These are phyloP conservation scores for Pheosia tremula DNA, from an alignment of 2,888 invertebrate species.

Conservation along the genomic window DNA sequence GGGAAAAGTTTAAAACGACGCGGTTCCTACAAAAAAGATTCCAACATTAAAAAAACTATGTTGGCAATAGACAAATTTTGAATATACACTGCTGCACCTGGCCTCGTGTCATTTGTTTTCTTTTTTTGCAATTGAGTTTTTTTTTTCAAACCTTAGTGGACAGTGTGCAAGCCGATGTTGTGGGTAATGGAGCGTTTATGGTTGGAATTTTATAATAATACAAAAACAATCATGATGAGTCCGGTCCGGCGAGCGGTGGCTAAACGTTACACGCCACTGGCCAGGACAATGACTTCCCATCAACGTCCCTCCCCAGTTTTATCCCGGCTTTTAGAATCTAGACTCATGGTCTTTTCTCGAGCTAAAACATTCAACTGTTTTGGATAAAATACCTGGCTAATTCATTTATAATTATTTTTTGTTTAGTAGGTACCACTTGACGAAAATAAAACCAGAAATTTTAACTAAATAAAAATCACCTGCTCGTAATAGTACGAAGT, in stretches of 20 bases:
- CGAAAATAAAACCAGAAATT: too few relatives aligned
- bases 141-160: conserved; percentile 36
- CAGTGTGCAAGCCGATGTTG: conserved; percentile 27
- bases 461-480: too few relatives aligned
- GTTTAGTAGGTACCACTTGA: too few relatives aligned
- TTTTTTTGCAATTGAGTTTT: conserved; percentile 8
- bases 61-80: background rate
- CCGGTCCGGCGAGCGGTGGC: conserved; percentile 52
- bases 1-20: conserved; percentile 19
- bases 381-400: too few relatives aligned
- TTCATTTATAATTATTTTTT: too few relatives aligned
- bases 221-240: conserved; percentile 76
- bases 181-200: conserved; percentile 30
- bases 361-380: too few relatives aligned
- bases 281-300: conserved; percentile 71
- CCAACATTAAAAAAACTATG: background rate
- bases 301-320: conserved; percentile 22
- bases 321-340: background rate
- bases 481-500: too few relatives aligned
- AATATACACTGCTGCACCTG: conserved; percentile 10
- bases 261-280: conserved; percentile 62
- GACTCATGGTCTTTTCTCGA: too few relatives aligned
- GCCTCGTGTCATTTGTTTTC: conserved; percentile 6
- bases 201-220: conserved; percentile 76
- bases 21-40: background rate